Evolutionary conservation across 2,113 vertebrate genomes (phyloP), one percentile per base, ranked within the genome.

Genomic region (Lampris megalopsis): DNA sequence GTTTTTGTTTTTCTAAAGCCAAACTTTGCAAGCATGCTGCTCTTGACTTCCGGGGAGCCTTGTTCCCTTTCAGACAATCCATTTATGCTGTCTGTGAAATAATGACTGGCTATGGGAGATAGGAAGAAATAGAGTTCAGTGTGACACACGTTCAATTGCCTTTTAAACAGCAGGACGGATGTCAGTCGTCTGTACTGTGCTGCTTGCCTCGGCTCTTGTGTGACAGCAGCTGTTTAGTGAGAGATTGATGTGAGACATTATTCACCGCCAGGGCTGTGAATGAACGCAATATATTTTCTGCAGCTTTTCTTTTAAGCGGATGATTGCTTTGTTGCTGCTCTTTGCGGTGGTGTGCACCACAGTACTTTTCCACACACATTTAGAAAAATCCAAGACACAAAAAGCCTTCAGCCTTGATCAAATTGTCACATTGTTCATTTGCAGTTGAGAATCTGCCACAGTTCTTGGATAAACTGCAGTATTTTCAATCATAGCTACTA

Each of bases 91-190:
- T 77, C 81, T 84, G 58, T 61, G 75, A 71, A 66, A 75, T 52
- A 59, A 65, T 89, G 85, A 89, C 92, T 89, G 86, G 86, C 77
- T 74, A 65, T 67, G 78, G 85, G 75, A 82, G 38, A 40, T 53
- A 71, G 81, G 40, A 9, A 75, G 66, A 42, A 63, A 82, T 49
- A 73, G 68, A 82, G 86, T 84, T 69, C 38, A 9, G 68, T 38
- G 49, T 74, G 72, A 85, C 78, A 87, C 80, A 82, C 80, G 84
- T 91, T 90, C 85, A 75, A 85, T 91, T 89, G 88, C 80, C 67
- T 81, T 76, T 76, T 73, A 78, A 86, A 87, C 59, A 78, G 76
- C 73, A 77, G 57, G 58, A 71, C 79, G 89, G 88, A 92, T 91
- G 80, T 88, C 9, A 6, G 70, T 45, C 71, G 69, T 59, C 68